Percentiles rank a stretch among this genome's conserved stretches.
Conservation (phyloP, 2,113 vertebrate species). For the Platycercus adscitus region DNA sequence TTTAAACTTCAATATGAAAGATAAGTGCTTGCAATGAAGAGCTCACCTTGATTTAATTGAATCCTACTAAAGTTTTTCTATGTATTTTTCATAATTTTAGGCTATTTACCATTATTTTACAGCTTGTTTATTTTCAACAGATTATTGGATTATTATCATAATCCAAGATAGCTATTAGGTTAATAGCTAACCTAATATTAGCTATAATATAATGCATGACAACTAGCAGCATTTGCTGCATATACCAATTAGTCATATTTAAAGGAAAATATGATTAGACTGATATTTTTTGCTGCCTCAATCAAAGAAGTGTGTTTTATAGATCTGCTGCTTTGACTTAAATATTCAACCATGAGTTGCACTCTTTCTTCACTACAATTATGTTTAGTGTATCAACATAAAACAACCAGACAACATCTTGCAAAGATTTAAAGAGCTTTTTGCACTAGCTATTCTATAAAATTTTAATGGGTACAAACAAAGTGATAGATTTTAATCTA, state of each 20-base stretch:
- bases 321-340: background rate
- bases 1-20: background rate
- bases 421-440: slow-evolving; percentile 61
- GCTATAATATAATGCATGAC: background rate
- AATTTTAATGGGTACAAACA: slow-evolving; percentile 65
- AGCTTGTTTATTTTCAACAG: background rate
- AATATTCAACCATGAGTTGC: background rate
- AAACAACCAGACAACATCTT: slow-evolving; percentile 34
- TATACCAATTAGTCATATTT: background rate
- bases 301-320: background rate
- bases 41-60: background rate
- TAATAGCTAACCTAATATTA: background rate
- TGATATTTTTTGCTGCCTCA: background rate
- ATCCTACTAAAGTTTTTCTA: background rate
- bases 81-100: background rate
- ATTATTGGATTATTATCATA: background rate
- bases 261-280: background rate
- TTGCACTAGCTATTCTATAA: slow-evolving; percentile 48
- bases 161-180: background rate
- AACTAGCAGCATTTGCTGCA: background rate
- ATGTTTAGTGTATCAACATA: slow-evolving; percentile 35
- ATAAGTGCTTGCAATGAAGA: background rate
- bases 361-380: background rate
- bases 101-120: background rate
- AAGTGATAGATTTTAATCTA: slow-evolving; percentile 38